Conservation (phyloP, 2,797 vertebrate genomes). For the Chloroceryle amazona region DNA sequence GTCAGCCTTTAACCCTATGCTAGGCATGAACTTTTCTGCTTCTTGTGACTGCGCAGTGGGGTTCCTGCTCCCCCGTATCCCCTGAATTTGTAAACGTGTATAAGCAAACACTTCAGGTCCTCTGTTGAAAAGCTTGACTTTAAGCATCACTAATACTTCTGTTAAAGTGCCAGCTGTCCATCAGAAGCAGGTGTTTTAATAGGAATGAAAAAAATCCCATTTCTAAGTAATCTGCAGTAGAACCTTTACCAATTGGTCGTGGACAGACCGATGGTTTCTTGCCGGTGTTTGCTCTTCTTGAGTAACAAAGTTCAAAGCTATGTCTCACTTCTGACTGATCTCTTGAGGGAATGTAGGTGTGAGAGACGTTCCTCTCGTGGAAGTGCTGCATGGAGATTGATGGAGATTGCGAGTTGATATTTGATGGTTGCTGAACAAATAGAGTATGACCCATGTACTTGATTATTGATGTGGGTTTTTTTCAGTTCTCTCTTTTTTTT, state of each 20-base stretch:
- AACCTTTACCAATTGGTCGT: accelerated
- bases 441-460: neutral
- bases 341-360: accelerated
- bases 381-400: neutral
- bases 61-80: neutral
- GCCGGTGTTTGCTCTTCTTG: neutral
- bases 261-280: accelerated
- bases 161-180: neutral
- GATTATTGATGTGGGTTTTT: neutral
- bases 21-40: neutral
- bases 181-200: neutral
- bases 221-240: neutral
- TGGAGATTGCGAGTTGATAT: neutral
- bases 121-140: neutral
- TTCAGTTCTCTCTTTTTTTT: neutral
- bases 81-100: accelerated
- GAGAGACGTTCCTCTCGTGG: neutral
- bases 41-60: neutral
- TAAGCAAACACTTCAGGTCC: neutral
- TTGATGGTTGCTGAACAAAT: constrained; percentile 7
- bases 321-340: neutral
- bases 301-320: neutral
- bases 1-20: neutral
- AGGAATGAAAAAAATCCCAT: neutral
- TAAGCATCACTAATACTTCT: neutral